phyloP scores from a whole-genome alignment of 2,113 vertebrate genomes.

The Corythornis madagascariensis region DNA sequence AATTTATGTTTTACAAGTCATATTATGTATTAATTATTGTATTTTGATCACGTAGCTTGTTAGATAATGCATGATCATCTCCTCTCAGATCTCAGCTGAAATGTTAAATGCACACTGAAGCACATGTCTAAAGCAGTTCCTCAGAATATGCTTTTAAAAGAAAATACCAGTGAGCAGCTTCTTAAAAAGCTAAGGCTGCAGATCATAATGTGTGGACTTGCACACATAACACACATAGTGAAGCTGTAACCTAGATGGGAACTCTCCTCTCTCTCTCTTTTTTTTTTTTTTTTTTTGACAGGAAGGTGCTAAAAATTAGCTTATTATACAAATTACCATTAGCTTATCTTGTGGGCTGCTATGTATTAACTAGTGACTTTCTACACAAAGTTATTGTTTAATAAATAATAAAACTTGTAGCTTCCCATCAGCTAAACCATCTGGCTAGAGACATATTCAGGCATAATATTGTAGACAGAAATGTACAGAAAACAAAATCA shows the following conservation, averaged over 20 bases:
- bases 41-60: slow-evolving; percentile 29
- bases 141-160: background rate
- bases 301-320: background rate
- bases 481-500: background rate
- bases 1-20: slow-evolving; percentile 48
- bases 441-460: background rate
- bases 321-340: background rate
- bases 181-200: background rate
- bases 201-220: background rate
- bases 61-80: slow-evolving; percentile 20
- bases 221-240: fast-evolving
- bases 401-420: background rate
- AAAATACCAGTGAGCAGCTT: background rate
- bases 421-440: background rate
- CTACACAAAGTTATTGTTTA: background rate
- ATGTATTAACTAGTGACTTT: background rate
- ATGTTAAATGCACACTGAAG: background rate
- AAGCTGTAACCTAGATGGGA: background rate
- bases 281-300: background rate
- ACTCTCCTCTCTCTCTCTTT: fast-evolving
- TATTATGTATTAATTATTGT: slow-evolving; percentile 51
- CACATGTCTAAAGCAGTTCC: background rate
- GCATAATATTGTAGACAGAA: background rate
- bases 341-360: background rate
- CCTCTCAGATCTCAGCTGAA: background rate